Evolutionary conservation across 2,113 vertebrate species (phyloP), one percentile per base, ranked within the genome.

Genomic region (Cairina moschata): DNA sequence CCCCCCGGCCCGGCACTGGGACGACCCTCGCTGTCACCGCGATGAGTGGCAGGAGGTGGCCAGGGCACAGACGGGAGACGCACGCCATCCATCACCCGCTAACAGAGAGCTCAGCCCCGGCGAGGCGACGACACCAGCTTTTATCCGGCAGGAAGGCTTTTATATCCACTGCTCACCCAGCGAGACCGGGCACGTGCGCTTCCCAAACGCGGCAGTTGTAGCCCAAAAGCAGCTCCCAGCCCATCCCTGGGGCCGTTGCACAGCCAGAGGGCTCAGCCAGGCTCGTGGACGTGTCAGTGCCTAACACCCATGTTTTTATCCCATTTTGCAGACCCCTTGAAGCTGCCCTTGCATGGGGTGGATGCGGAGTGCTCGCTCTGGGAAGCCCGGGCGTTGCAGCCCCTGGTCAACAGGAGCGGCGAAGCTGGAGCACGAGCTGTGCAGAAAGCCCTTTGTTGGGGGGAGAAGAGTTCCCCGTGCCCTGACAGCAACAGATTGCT

Each of bases 401-500:
- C 13, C 29, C 56, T 21, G 55, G 55, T 40, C n/a, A 62, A 36
- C 22, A 13, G 13, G 58, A 3, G 11, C 22, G n/a, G 36, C 10
- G 0, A 1, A 83, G 69, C 14, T 2, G 82, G 80, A 54, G 3
- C 32, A 6, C 44, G 8, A 56, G 77, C 76, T 65, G 62, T 11
- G 50, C 3, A 56, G 46, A 22, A 80, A 67, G 11, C 66, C 72
- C 0, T 69, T 23, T 85, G 74, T 74, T 85, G 83, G 75, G 38
- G 16, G 50, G n/a, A 4, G n/a, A 46, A 46, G 38, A 59, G 46
- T 65, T 48, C 46, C 46, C 46, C 46, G 20, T 48, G 46, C 87
- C 87, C 90, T 46, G 76, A 82, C 71, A 74, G 95, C 90, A 79
- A 63, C 95, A 94, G 95, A 77, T 74, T 78, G 75, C 22, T 63